A percentile compares a stretch with the other conserved stretches of the same genome.
phyloP scores from a whole-genome alignment of 2,797 vertebrate genomes.

The Betta splendens region DNA sequence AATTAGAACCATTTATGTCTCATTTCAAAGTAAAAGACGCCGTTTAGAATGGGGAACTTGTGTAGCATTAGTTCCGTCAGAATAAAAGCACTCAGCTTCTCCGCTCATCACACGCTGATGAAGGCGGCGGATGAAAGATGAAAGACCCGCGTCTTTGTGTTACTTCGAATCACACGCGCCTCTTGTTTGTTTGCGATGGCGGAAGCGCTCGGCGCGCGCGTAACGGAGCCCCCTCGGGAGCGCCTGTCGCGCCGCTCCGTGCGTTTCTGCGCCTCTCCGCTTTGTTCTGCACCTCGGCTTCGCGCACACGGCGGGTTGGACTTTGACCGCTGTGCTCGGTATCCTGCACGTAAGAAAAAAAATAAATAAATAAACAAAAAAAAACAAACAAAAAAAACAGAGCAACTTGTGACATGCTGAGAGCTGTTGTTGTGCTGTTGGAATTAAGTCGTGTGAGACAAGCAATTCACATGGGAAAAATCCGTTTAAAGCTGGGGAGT shows the following conservation, averaged over 20 bases:
- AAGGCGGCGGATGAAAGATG: conserved; percentile 59
- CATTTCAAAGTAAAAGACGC: conserved; percentile 19
- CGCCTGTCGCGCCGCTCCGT: conserved; percentile 54
- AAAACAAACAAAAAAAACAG: no score
- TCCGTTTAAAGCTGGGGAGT: conserved; percentile 60
- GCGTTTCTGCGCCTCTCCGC: conserved; percentile 58
- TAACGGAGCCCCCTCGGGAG: conserved; percentile 65
- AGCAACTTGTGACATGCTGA: conserved; percentile 36
- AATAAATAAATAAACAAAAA: no score
- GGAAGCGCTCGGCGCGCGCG: conserved; percentile 60
- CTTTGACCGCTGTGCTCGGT: conserved; percentile 35
- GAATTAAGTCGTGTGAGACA: conserved; percentile 54
- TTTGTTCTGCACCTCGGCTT: conserved; percentile 43
- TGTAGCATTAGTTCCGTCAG: conserved; percentile 22
- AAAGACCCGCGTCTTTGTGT: conserved; percentile 60
- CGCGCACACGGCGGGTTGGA: conserved; percentile 28
- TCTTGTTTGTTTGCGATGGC: conserved; percentile 73
- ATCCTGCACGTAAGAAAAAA: conserved; percentile 11
- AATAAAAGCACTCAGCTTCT: conserved; percentile 62
- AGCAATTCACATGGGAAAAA: conserved; percentile 65
- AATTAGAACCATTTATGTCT: conserved; percentile 45
- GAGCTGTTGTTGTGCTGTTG: conserved; percentile 50
- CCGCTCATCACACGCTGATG: conserved; percentile 56
- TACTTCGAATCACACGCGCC: conserved; percentile 69
- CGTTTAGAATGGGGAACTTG: conserved; percentile 24